A percentile compares a stretch with the other conserved stretches of the same genome.
Conservation (phyloP, 2,888 invertebrate genomes). For the Pemphredon lugubris region DNA sequence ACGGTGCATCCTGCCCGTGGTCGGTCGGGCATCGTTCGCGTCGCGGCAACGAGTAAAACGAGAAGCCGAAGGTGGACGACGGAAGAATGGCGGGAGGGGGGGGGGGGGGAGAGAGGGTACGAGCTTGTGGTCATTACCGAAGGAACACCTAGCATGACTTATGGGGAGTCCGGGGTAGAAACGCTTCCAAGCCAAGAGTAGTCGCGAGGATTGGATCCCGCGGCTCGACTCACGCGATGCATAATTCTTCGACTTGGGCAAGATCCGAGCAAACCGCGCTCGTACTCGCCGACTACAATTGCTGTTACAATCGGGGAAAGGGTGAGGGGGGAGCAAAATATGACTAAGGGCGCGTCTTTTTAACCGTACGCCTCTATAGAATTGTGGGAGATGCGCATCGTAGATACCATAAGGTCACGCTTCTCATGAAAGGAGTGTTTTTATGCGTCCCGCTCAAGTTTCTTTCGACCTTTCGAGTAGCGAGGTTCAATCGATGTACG, state of each 20-base stretch:
- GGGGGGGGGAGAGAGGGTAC: slow-evolving; percentile 27
- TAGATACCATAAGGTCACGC: too few species aligned
- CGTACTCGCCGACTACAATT: slow-evolving; percentile 24
- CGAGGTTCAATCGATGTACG: too few species aligned
- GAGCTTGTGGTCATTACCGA: slow-evolving; percentile 74
- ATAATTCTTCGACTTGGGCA: slow-evolving; percentile 55
- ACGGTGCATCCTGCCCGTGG: slow-evolving; percentile 51
- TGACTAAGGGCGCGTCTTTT: too few species aligned
- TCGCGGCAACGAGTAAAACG: slow-evolving; percentile 74
- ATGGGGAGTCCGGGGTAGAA: slow-evolving; percentile 61
- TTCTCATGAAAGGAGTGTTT: neutral
- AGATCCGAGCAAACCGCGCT: slow-evolving; percentile 25
- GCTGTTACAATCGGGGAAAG: slow-evolving; percentile 4
- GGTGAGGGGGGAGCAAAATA: neutral
- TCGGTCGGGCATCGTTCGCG: slow-evolving; percentile 21
- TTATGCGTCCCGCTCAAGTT: too few species aligned
- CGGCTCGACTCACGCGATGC: slow-evolving; percentile 65
- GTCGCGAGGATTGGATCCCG: slow-evolving; percentile 54
- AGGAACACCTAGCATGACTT: slow-evolving; percentile 77
- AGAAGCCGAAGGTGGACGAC: slow-evolving; percentile 69
- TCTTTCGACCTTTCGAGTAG: too few species aligned
- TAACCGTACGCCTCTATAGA: neutral
- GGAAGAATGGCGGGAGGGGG: slow-evolving; percentile 42
- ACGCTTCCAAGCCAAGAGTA: slow-evolving; percentile 56
- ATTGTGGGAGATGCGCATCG: slow-evolving; percentile 4